These are phyloP conservation scores for Leptobrachium ailaonicum DNA, from an alignment of 2,113 vertebrate genomes.

Conservation along the genomic window DNA sequence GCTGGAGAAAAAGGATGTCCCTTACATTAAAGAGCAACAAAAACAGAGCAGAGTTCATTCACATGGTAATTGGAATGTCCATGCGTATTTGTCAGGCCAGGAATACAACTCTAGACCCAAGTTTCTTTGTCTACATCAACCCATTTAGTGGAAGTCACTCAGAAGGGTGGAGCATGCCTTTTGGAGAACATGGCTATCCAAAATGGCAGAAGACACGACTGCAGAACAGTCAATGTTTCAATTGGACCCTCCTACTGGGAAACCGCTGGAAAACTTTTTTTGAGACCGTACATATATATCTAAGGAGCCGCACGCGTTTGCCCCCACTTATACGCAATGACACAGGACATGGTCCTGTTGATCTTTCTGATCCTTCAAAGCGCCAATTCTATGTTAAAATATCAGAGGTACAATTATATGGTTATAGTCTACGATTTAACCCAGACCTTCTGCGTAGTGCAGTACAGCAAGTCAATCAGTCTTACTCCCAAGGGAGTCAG, in stretches of 20 bases:
- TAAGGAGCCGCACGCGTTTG: slow-evolving; percentile 94
- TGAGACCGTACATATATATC: slow-evolving; percentile 98
- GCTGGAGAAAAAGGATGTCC: slow-evolving; percentile 98
- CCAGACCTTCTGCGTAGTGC: slow-evolving; percentile 92
- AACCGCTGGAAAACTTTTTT: slow-evolving; percentile 99
- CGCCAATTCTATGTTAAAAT: slow-evolving; percentile 99
- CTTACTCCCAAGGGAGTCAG: slow-evolving; percentile 93
- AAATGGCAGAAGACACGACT: slow-evolving; percentile 95
- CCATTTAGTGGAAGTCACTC: slow-evolving; percentile 98
- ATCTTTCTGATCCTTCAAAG: slow-evolving; percentile 93
- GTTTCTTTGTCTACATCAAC: slow-evolving; percentile 98
- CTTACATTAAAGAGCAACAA: slow-evolving; percentile 99
- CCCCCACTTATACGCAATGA: slow-evolving; percentile 90
- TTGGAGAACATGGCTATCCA: slow-evolving; percentile 93
- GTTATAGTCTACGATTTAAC: slow-evolving; percentile 96
- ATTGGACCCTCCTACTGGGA: slow-evolving; percentile 95
- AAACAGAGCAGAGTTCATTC: slow-evolving; percentile 98
- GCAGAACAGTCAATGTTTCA: slow-evolving; percentile 96
- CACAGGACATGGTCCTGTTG: slow-evolving; percentile 93
- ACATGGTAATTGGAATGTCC: slow-evolving; percentile 96
- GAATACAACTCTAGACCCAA: slow-evolving; percentile 96
- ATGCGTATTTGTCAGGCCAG: slow-evolving; percentile 99
- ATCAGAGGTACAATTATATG: slow-evolving; percentile 95
- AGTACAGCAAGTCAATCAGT: slow-evolving; percentile 97
- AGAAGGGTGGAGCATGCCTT: slow-evolving; percentile 98